Conservation (phyloP, 2,888 invertebrate species). For the Campoletis raptor region DNA sequence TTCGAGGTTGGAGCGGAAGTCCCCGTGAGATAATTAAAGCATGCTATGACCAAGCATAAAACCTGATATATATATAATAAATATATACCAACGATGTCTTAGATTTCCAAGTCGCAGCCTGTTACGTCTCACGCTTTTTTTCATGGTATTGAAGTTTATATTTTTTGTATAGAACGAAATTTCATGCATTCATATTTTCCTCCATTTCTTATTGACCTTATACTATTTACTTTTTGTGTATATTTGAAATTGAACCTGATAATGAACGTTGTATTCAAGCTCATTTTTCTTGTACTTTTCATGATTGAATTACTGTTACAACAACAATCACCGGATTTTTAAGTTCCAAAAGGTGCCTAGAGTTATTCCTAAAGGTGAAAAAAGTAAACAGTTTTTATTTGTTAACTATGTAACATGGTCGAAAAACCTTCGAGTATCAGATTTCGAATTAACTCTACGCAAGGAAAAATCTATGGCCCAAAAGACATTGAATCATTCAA, state of each 20-base stretch:
- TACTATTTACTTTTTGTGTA: background rate
- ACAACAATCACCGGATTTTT: no score
- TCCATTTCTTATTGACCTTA: background rate
- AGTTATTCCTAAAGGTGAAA: no score
- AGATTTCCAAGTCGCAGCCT: background rate
- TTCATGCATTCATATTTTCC: background rate
- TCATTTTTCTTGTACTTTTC: no score
- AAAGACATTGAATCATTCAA: background rate
- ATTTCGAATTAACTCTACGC: no score
- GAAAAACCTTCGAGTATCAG: no score
- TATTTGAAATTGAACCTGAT: background rate
- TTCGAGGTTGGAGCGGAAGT: slow-evolving; percentile 50
- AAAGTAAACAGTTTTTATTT: no score
- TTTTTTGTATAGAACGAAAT: background rate
- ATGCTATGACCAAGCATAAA: slow-evolving; percentile 14
- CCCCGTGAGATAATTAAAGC: slow-evolving; percentile 48
- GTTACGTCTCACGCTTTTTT: background rate
- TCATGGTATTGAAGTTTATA: background rate
- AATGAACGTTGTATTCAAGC: background rate
- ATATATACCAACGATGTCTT: slow-evolving; percentile 1
- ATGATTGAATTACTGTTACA: no score
- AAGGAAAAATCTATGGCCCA: no score
- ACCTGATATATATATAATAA: background rate
- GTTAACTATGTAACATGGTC: no score
- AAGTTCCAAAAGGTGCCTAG: no score